Base-by-base conservation (phyloP, 2,888 invertebrate genomes). In the Caenorhabditis parvicauda region DNA sequence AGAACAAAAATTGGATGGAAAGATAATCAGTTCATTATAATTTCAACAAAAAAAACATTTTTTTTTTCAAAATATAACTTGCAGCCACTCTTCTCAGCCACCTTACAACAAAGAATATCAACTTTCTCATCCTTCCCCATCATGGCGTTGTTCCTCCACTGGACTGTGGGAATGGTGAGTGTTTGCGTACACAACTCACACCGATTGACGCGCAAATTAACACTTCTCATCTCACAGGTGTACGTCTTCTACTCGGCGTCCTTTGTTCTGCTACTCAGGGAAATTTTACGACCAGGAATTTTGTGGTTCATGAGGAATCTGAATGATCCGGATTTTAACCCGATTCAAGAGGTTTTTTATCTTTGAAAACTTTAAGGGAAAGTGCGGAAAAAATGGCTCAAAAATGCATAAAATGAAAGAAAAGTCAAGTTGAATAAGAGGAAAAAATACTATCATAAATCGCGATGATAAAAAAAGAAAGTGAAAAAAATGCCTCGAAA, bases 241-340 rank as follows among this genome's bases (percentile, higher is more conserved):
- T 98, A 94, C 81, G 94, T 98, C 14, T 98, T 98, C 83, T 98
- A 98, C 84, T 96, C 98, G 81, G 98, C 96, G 6, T 94, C 94
- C 0, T 96, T 93, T 81, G 90, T 96, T 41, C 85, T 93, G 19
- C 85, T 98, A 2, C 83, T 98, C 24, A 86, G 96, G 50, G 96
- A 98, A 83, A 59, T 72, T 35, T 82, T 98, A 35, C 86, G 98
- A 50, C 98, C 98, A 0, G 98, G 98, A 0, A 94, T 96, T 0
- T 85, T 98, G 2, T 98, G 96, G 96, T 98, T 98, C 83, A 86
- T 98, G 74, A 87, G 95, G 70, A 98, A 98, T 82, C 86, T 98
- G 57, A 98, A 98, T 83, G 96, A 98, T 84, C 96, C 98, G 0
- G 96, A 98, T 80, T 98, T 98, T 80, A 96, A 95, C 84, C 98